These are phyloP conservation scores for Pentalonia nigronervosa DNA, from an alignment of 1,140 invertebrate species.

Conservation along the genomic window DNA sequence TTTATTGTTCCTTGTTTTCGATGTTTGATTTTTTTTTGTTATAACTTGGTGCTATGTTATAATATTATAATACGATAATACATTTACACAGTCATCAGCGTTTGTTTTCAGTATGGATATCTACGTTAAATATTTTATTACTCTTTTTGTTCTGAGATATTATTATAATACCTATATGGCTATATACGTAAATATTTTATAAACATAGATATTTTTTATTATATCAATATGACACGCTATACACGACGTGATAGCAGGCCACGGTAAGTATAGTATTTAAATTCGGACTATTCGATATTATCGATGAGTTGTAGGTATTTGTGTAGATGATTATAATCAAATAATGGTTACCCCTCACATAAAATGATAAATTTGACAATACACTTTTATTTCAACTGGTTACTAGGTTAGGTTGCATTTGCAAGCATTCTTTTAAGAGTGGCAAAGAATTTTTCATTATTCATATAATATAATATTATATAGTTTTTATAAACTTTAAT, in stretches of 20 bases:
- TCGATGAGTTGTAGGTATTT: neutral
- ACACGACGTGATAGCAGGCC: neutral
- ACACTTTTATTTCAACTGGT: neutral
- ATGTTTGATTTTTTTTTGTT: neutral
- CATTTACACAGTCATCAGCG: neutral
- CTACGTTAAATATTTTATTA: neutral
- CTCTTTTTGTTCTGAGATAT: neutral
- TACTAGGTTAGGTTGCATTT: neutral
- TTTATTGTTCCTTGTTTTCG: neutral
- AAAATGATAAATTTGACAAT: neutral
- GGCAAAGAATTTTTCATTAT: neutral
- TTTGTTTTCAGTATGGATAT: neutral
- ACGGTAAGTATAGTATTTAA: neutral
- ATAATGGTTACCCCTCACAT: neutral
- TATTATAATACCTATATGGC: neutral
- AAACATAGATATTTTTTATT: no score
- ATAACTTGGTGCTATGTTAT: neutral
- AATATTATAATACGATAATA: neutral
- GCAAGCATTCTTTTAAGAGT: neutral
- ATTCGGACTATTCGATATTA: neutral
- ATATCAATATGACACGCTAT: neutral
- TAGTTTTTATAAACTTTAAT: no score
- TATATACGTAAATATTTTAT: no score
- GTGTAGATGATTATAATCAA: neutral
- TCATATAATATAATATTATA: neutral